Conservation (phyloP, 2,113 vertebrate genomes). For the Stictonetta naevosa region DNA sequence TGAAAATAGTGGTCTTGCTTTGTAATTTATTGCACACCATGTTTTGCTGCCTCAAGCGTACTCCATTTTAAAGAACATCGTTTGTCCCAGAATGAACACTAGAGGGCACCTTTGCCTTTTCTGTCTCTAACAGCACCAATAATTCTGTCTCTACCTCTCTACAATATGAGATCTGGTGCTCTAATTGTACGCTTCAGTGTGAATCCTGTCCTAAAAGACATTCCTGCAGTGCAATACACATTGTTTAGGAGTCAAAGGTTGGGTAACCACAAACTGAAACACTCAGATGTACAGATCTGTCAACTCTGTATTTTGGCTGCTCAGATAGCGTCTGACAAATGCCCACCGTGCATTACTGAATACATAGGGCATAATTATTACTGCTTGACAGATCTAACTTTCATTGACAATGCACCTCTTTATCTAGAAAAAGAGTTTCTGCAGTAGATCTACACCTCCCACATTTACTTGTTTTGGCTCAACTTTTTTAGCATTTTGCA, state of each 20-base stretch:
- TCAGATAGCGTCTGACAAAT: not conserved
- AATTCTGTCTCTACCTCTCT: not conserved
- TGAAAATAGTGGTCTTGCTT: not conserved
- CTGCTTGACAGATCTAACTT: not conserved
- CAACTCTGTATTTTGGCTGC: not conserved
- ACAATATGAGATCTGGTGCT: not conserved
- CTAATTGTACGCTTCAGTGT: not conserved
- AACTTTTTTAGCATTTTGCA: not conserved
- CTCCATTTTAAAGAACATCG: not conserved
- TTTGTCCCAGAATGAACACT: slow-evolving; percentile 27
- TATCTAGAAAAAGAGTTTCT: not conserved
- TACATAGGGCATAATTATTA: not conserved
- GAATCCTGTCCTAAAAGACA: not conserved
- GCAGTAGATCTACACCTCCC: not conserved
- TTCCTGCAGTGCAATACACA: not conserved
- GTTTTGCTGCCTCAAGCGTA: not conserved
- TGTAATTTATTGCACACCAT: not conserved
- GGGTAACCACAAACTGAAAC: not conserved
- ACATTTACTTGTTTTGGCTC: not conserved
- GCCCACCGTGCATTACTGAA: not conserved
- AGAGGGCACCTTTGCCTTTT: slow-evolving; percentile 62
- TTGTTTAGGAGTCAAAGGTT: not conserved
- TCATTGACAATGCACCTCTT: not conserved
- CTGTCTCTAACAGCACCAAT: not conserved
- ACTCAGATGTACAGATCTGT: not conserved